Percentiles rank a stretch among this genome's conserved stretches.
Evolutionary conservation across 2,797 vertebrate species (phyloP).

Genomic region (Anguilla marmorata): DNA sequence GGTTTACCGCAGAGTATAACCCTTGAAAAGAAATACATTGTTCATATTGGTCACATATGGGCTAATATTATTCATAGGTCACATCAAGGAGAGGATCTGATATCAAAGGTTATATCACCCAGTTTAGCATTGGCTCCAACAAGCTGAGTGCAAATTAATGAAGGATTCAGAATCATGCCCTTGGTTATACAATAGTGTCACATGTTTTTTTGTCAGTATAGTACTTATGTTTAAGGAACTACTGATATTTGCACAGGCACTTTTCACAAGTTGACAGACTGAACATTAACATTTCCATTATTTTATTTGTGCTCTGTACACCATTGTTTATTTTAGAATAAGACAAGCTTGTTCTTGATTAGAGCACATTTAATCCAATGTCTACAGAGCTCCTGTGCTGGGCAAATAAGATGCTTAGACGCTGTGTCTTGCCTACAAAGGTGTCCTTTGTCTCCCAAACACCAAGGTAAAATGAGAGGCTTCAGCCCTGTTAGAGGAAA

Average conservation of each 20-base stretch:
- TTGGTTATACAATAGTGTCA: not conserved
- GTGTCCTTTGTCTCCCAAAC: conserved; percentile 52
- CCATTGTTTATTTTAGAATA: not conserved
- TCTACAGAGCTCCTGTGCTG: conserved; percentile 23
- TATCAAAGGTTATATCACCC: not conserved
- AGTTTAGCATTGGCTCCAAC: not conserved
- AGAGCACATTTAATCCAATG: conserved; percentile 6
- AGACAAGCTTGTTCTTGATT: conserved; percentile 4
- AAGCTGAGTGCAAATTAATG: not conserved
- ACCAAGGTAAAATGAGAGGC: conserved; percentile 53
- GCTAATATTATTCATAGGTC: not conserved
- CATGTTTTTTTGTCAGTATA: not conserved
- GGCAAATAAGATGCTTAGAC: conserved; percentile 9
- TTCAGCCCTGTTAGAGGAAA: not conserved
- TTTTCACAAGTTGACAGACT: not conserved
- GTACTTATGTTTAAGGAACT: not conserved
- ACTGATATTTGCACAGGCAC: not conserved
- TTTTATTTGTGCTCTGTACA: not conserved
- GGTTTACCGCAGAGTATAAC: not conserved
- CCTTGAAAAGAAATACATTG: not conserved
- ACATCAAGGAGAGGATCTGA: not conserved
- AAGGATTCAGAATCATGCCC: not conserved
- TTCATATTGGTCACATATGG: not conserved
- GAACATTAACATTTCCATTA: not conserved
- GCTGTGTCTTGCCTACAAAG: conserved; percentile 45